Conservation (phyloP, 1,140 invertebrate genomes). For the Pseudomyrmex gracilis region DNA sequence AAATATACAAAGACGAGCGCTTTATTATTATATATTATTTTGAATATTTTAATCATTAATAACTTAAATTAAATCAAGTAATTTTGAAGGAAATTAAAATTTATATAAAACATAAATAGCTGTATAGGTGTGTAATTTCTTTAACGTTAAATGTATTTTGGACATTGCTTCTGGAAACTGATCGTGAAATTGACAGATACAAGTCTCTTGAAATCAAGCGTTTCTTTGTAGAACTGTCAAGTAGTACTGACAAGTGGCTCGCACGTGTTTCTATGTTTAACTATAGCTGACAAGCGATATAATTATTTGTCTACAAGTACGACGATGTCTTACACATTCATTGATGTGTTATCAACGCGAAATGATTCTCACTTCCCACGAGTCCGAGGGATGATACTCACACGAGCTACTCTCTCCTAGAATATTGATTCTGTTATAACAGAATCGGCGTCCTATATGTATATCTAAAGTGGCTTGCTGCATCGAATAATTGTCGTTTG, state of each 20-base stretch:
- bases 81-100: too few species aligned
- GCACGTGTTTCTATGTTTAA: conserved; percentile 1
- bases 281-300: conserved; percentile 18
- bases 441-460: conserved; percentile 11
- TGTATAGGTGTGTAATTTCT: background rate
- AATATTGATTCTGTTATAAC: conserved; percentile 58
- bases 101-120: background rate
- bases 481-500: conserved; percentile 30
- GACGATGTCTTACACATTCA: conserved; percentile 30
- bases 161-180: background rate
- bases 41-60: background rate
- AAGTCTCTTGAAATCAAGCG: conserved; percentile 23
- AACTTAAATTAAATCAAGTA: background rate
- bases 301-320: conserved; percentile 33
- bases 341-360: conserved; percentile 16
- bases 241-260: background rate
- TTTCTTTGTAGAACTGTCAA: conserved; percentile 32
- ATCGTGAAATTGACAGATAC: conserved; percentile 9
- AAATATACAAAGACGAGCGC: background rate
- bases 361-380: conserved; percentile 48
- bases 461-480: background rate
- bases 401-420: conserved; percentile 50
- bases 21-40: background rate
- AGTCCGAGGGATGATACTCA: background rate
- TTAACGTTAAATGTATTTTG: background rate